phyloP scores from a whole-genome alignment of 2,888 invertebrate genomes.

The Perizoma affinitatum region DNA sequence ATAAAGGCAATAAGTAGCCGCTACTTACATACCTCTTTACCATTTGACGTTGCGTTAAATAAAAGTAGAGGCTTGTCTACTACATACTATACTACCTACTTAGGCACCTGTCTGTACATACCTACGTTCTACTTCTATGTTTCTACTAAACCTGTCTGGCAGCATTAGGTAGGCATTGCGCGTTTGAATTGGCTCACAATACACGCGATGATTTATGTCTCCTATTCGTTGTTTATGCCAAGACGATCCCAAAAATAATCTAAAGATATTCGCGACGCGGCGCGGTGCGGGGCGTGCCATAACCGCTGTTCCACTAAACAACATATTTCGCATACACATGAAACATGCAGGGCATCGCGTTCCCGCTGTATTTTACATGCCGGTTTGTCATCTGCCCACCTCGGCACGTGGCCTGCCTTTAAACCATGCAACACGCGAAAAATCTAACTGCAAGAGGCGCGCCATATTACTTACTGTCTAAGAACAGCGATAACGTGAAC shows the following conservation, averaged over 20 bases:
- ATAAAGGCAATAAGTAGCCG: too few relatives aligned
- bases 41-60: too few relatives aligned
- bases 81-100: too few relatives aligned
- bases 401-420: constrained; percentile 61
- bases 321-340: constrained; percentile 61
- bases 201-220: constrained; percentile 12
- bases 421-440: constrained; percentile 6
- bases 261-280: constrained; percentile 26
- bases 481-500: too few relatives aligned
- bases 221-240: constrained; percentile 11
- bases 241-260: constrained; percentile 17
- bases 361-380: constrained; percentile 67
- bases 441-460: not conserved
- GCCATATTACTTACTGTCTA: too few relatives aligned
- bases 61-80: too few relatives aligned
- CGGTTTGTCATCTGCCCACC: constrained; percentile 71
- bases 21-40: too few relatives aligned
- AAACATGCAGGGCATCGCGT: constrained; percentile 65
- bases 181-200: not conserved
- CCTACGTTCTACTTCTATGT: too few relatives aligned
- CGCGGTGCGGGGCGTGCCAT: constrained; percentile 15
- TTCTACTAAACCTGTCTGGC: too few relatives aligned
- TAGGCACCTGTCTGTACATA: too few relatives aligned
- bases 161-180: too few relatives aligned
- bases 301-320: constrained; percentile 55